A percentile compares a stretch with the other conserved stretches of the same genome.
Evolutionary conservation across 2,797 vertebrate species (phyloP).

Genomic region (Bothrops alternatus): DNA sequence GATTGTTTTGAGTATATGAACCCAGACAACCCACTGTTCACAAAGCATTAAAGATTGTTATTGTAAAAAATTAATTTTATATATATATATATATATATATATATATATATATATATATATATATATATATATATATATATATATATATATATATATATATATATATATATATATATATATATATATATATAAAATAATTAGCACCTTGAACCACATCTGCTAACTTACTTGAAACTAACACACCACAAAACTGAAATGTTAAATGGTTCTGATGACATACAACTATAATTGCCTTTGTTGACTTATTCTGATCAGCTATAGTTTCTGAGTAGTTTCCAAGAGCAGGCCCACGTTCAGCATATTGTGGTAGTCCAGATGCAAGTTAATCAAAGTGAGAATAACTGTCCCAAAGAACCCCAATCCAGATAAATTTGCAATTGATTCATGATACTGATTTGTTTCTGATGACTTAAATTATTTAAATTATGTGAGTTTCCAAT

Average conservation of each 20-base stretch:
- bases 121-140: too few species aligned
- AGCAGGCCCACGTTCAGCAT: neutral
- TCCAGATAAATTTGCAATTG: neutral
- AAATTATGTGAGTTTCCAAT: neutral
- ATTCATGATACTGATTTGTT: neutral
- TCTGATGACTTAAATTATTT: neutral
- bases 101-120: too few species aligned
- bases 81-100: too few species aligned
- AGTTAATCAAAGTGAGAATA: neutral
- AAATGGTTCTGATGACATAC: neutral
- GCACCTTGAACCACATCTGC: neutral
- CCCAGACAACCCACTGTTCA: too few species aligned
- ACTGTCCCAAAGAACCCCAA: neutral
- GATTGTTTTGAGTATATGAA: too few species aligned
- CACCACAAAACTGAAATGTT: neutral
- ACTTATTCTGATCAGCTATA: neutral
- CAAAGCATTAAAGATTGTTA: too few species aligned
- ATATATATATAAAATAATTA: neutral
- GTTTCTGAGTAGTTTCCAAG: neutral
- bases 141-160: too few species aligned
- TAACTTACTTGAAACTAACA: neutral
- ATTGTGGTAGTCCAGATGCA: neutral
- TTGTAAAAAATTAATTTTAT: too few species aligned
- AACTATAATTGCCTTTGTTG: neutral
- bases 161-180: too few species aligned